A percentile compares a stretch with the other conserved stretches of the same genome.
Evolutionary conservation across 2,888 invertebrate genomes (phyloP).

Genomic region (Caenorhabditis sp.): DNA sequence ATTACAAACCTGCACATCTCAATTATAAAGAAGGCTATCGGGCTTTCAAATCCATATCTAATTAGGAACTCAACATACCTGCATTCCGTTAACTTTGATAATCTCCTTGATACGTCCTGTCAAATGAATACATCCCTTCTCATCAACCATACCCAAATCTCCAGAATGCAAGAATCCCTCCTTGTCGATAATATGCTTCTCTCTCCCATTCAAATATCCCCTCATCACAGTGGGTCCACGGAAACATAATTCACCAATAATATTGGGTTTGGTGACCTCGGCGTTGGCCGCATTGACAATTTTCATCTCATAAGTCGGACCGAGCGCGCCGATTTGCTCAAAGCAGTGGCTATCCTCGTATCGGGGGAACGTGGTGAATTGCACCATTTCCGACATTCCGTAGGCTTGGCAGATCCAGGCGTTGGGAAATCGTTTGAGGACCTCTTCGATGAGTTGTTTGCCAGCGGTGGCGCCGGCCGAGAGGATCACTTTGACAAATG

Average conservation of each 20-base stretch:
- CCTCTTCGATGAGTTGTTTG: conserved; percentile 53
- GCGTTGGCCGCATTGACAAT: conserved; percentile 17
- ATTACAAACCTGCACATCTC: too few species aligned
- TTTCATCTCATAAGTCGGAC: conserved; percentile 32
- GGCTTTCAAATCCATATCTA: too few species aligned
- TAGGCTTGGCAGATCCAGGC: conserved; percentile 42
- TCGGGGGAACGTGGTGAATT: conserved; percentile 34
- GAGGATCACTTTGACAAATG: conserved; percentile 78
- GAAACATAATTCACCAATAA: conserved; percentile 45
- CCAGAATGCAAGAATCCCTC: conserved; percentile 48
- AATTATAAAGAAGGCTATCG: too few species aligned
- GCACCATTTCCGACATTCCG: conserved; percentile 44
- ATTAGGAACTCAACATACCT: conserved; percentile 9
- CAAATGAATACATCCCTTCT: conserved; percentile 22
- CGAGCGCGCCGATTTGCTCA: conserved; percentile 35
- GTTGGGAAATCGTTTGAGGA: conserved; percentile 50
- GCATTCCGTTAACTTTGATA: conserved; percentile 45
- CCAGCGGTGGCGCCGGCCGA: conserved; percentile 72
- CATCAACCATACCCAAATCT: conserved; percentile 34
- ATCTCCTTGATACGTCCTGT: conserved; percentile 38
- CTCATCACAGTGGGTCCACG: conserved; percentile 51
- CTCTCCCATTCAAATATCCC: conserved; percentile 43
- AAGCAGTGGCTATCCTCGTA: conserved; percentile 29
- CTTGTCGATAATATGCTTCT: conserved; percentile 21
- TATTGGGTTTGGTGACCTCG: conserved; percentile 22